Evolutionary conservation across 2,888 invertebrate genomes (phyloP).

Genomic region (Melieria picta): DNA sequence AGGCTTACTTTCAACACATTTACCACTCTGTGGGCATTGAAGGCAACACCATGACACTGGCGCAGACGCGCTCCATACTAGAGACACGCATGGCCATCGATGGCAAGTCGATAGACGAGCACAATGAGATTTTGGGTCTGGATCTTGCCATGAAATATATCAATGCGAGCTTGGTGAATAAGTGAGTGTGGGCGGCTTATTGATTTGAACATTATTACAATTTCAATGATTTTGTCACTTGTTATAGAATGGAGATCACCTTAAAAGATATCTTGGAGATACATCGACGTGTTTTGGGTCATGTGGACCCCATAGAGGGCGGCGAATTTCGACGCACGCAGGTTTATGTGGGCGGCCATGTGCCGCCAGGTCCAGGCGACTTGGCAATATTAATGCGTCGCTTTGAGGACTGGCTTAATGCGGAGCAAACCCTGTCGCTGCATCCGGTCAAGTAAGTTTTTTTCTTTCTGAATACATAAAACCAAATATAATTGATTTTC

Average conservation of each 20-base stretch:
- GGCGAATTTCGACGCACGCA: slow-evolving; percentile 89
- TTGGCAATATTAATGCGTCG: slow-evolving; percentile 84
- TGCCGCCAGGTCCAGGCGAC: slow-evolving; percentile 88
- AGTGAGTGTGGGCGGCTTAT: slow-evolving; percentile 57
- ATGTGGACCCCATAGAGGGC: slow-evolving; percentile 92
- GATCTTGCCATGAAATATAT: slow-evolving; percentile 96
- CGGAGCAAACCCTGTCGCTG: slow-evolving; percentile 83
- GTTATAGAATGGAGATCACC: slow-evolving; percentile 76
- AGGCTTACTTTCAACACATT: slow-evolving; percentile 95
- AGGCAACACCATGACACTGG: slow-evolving; percentile 95
- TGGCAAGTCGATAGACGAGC: slow-evolving; percentile 94
- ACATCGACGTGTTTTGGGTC: slow-evolving; percentile 91
- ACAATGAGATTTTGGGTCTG: slow-evolving; percentile 94
- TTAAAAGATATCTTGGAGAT: slow-evolving; percentile 91
- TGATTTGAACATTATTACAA: background rate
- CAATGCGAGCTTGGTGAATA: slow-evolving; percentile 79
- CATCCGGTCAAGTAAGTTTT: slow-evolving; percentile 81
- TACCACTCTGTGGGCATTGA: slow-evolving; percentile 98
- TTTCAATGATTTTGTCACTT: background rate
- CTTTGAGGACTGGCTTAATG: slow-evolving; percentile 93
- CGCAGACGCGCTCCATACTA: slow-evolving; percentile 89
- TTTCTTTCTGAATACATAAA: background rate
- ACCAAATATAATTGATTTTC: background rate
- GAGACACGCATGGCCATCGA: slow-evolving; percentile 89
- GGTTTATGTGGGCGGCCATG: slow-evolving; percentile 95